These are phyloP conservation scores for Oligia fasciuncula DNA, from an alignment of 2,888 invertebrate species.

Conservation along the genomic window DNA sequence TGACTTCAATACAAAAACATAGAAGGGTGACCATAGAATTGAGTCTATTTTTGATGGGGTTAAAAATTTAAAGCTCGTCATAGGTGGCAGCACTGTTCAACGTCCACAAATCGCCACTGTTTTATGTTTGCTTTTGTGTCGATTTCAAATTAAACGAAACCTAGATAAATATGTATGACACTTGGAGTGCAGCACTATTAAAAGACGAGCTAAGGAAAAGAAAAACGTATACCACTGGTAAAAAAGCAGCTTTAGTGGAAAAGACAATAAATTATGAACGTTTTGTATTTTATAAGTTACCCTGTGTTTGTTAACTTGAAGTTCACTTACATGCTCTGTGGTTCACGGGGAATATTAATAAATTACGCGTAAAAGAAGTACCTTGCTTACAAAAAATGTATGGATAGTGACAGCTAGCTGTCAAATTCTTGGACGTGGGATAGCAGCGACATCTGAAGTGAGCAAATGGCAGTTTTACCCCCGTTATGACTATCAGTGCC, in stretches of 20 bases:
- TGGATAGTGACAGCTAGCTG: too few relatives aligned
- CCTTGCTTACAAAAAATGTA: too few relatives aligned
- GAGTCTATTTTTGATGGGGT: background rate
- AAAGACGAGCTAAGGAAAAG: background rate
- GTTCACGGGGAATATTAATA: too few relatives aligned
- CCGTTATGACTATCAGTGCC: background rate
- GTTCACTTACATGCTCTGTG: too few relatives aligned
- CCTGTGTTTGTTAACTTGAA: too few relatives aligned
- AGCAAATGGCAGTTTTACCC: background rate
- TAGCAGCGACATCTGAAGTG: background rate
- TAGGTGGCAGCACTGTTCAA: conserved; percentile 1
- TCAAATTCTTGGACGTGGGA: too few relatives aligned
- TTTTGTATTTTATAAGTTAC: background rate
- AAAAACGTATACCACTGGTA: background rate
- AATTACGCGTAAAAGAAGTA: too few relatives aligned
- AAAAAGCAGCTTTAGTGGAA: background rate
- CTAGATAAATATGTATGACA: background rate
- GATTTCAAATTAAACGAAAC: background rate
- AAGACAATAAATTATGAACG: background rate
- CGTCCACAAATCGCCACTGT: background rate
- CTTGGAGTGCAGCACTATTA: background rate
- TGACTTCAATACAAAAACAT: background rate
- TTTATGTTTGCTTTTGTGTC: background rate
- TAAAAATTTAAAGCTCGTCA: background rate
- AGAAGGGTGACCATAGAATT: too few relatives aligned